These are phyloP conservation scores for Daboia siamensis DNA, from an alignment of 2,113 vertebrate species.

Conservation along the genomic window DNA sequence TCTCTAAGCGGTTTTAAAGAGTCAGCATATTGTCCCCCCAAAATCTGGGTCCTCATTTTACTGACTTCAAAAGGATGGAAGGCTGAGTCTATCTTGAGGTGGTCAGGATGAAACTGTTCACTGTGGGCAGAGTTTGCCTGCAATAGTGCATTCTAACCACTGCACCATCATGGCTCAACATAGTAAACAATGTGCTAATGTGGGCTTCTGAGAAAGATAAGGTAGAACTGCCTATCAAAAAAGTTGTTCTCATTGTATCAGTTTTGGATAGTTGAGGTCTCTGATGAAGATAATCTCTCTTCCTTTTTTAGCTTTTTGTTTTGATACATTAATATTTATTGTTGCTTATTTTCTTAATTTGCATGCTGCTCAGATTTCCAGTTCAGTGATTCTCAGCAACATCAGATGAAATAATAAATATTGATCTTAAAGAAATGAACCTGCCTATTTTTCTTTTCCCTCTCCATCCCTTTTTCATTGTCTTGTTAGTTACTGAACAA, in stretches of 20 bases:
- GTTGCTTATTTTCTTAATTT: not conserved
- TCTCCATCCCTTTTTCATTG: not conserved
- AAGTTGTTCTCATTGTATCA: not conserved
- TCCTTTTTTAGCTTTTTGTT: not conserved
- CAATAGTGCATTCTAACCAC: not conserved
- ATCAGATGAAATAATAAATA: not conserved
- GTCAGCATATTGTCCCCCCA: not conserved
- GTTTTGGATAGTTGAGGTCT: not conserved
- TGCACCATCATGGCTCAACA: not conserved
- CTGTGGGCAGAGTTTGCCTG: not conserved
- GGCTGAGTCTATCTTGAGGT: not conserved
- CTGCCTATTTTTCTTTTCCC: not conserved
- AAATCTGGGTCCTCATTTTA: not conserved
- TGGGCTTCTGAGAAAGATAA: not conserved
- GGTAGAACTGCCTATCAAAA: not conserved
- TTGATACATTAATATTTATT: not conserved
- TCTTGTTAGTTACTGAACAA: not conserved
- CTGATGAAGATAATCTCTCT: not conserved
- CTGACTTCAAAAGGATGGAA: not conserved
- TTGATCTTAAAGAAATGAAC: not conserved
- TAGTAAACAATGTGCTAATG: not conserved
- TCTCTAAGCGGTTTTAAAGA: not conserved
- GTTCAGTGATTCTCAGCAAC: not conserved
- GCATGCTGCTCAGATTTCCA: not conserved
- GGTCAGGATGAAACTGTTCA: not conserved